These are phyloP conservation scores for Agrochola circellaris DNA, from an alignment of 2,888 invertebrate genomes.

Conservation along the genomic window DNA sequence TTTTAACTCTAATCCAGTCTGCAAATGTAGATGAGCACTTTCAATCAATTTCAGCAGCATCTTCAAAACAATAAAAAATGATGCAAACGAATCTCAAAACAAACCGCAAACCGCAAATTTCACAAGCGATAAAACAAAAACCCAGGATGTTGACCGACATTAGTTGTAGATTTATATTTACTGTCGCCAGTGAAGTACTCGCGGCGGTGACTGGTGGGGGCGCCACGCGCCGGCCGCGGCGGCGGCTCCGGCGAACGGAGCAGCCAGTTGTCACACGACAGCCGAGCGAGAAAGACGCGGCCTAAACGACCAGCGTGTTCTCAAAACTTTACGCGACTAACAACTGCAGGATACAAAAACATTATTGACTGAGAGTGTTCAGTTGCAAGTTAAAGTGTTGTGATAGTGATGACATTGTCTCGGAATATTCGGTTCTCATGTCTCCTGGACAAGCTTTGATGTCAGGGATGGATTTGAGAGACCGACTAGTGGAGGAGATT, in stretches of 20 bases:
- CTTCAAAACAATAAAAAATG: slow-evolving; percentile 34
- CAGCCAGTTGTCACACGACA: slow-evolving; percentile 86
- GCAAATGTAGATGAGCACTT: neutral
- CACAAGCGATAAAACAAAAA: slow-evolving; percentile 68
- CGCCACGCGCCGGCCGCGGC: slow-evolving; percentile 76
- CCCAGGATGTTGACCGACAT: slow-evolving; percentile 72
- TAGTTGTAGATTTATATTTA: slow-evolving; percentile 68
- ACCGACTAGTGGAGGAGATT: slow-evolving; percentile 88
- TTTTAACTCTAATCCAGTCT: neutral
- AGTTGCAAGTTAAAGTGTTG: slow-evolving; percentile 83
- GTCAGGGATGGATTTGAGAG: slow-evolving; percentile 88
- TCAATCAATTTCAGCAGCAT: slow-evolving; percentile 18
- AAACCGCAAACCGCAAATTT: slow-evolving; percentile 63
- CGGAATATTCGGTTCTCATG: slow-evolving; percentile 83
- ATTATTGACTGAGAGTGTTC: slow-evolving; percentile 84
- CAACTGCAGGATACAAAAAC: slow-evolving; percentile 82
- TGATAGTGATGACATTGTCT: slow-evolving; percentile 88
- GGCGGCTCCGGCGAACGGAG: slow-evolving; percentile 60
- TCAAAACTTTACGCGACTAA: slow-evolving; percentile 89
- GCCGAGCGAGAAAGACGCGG: slow-evolving; percentile 88
- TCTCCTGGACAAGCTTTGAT: slow-evolving; percentile 88
- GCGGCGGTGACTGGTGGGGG: slow-evolving; percentile 67
- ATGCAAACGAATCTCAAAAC: slow-evolving; percentile 56
- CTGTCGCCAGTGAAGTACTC: slow-evolving; percentile 65
- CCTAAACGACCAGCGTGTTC: slow-evolving; percentile 86